Evolutionary conservation across 1,140 invertebrate genomes (phyloP).

Genomic region (Rhagoletis zephyria): DNA sequence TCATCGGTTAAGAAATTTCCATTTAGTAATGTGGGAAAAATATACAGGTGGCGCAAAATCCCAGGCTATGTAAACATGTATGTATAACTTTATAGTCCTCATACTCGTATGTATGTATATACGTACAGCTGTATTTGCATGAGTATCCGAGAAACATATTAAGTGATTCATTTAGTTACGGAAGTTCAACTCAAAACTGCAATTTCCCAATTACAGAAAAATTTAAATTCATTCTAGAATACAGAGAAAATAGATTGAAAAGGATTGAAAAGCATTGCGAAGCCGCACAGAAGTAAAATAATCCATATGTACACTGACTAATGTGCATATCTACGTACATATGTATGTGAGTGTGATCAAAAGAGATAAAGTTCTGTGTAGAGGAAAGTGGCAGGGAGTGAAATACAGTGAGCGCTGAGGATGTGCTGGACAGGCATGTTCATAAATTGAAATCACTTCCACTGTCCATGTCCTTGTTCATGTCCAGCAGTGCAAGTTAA

Average conservation of each 20-base stretch:
- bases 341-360: neutral
- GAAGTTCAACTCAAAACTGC: slow-evolving; percentile 74
- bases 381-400: neutral
- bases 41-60: neutral
- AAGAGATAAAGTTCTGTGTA: neutral
- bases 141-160: slow-evolving; percentile 67
- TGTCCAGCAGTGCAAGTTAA: slow-evolving; percentile 29
- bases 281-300: slow-evolving; percentile 18
- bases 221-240: slow-evolving; percentile 68
- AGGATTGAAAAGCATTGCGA: neutral
- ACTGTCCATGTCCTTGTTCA: slow-evolving; percentile 65
- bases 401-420: neutral
- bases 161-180: slow-evolving; percentile 74
- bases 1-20: too few relatives aligned
- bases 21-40: too few relatives aligned
- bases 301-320: neutral
- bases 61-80: neutral
- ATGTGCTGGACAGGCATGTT: slow-evolving; percentile 71
- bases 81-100: neutral
- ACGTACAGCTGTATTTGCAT: slow-evolving; percentile 9
- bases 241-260: neutral
- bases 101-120: neutral
- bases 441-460: slow-evolving; percentile 73
- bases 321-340: neutral
- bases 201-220: slow-evolving; percentile 74